Evolutionary conservation across 2,797 vertebrate species (phyloP).

Genomic region (Numenius phaeopus): DNA sequence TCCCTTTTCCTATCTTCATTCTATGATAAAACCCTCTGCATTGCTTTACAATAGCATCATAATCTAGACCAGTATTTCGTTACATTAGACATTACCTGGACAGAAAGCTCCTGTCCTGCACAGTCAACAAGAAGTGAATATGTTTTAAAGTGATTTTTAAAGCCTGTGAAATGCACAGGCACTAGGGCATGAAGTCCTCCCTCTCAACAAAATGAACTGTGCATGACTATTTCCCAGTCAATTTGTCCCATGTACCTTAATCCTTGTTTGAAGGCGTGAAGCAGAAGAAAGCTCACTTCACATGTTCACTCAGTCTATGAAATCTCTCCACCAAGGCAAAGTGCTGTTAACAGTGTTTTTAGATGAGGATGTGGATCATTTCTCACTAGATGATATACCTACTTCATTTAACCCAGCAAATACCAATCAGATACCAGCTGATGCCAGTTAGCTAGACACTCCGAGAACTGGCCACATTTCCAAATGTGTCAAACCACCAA

Average conservation of each 20-base stretch:
- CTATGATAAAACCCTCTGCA: neutral
- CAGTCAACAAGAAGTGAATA: neutral
- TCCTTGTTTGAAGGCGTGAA: neutral
- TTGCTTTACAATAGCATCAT: neutral
- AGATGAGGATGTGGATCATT: neutral
- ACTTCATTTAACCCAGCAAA: neutral
- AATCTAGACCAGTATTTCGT: neutral
- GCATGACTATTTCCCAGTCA: neutral
- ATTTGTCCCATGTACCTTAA: neutral
- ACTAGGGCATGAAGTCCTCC: neutral
- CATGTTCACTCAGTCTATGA: neutral
- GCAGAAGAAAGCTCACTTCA: neutral
- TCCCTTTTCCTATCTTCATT: neutral
- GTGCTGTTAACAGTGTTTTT: neutral
- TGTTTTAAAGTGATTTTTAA: neutral
- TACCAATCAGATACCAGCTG: neutral
- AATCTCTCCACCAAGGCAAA: neutral
- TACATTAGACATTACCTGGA: neutral
- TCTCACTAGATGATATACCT: neutral
- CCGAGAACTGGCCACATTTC: rapidly evolving
- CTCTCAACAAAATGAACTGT: neutral
- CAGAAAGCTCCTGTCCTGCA: neutral
- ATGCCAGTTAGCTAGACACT: neutral
- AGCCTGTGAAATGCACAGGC: neutral
- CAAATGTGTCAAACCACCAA: neutral